Conservation (phyloP, 2,888 invertebrate species). For the Cordylochernes scorpioides region DNA sequence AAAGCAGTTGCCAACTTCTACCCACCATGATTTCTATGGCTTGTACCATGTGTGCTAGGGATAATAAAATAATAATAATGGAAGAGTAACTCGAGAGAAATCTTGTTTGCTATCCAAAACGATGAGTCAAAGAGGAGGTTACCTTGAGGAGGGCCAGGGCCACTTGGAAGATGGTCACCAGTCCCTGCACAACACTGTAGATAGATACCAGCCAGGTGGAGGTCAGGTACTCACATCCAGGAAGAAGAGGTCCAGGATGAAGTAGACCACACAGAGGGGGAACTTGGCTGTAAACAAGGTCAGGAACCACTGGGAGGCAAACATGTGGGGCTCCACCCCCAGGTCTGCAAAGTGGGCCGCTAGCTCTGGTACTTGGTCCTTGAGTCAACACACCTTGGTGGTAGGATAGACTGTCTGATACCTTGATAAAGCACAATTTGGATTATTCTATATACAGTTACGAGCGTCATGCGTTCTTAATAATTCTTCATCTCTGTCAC, state of each 20-base stretch:
- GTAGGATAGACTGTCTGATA: too few species aligned
- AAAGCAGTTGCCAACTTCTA: too few species aligned
- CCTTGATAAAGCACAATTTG: too few species aligned
- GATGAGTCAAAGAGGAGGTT: conserved; percentile 17
- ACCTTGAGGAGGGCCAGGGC: conserved; percentile 72
- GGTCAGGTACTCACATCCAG: conserved; percentile 22
- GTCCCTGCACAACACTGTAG: conserved; percentile 41
- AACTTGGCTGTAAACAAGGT: conserved; percentile 96
- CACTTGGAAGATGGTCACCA: conserved; percentile 83
- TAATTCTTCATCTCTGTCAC: too few species aligned
- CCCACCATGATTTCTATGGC: too few species aligned
- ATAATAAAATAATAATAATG: too few species aligned
- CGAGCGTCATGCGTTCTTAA: too few species aligned
- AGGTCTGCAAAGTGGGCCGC: conserved; percentile 30
- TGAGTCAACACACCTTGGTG: too few species aligned
- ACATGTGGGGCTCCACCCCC: conserved; percentile 91
- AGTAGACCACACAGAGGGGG: conserved; percentile 52
- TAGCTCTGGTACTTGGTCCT: conserved; percentile 27
- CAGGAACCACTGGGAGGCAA: conserved; percentile 97
- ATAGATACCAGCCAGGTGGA: not conserved
- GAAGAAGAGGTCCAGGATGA: conserved; percentile 83
- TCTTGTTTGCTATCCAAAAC: conserved; percentile 2
- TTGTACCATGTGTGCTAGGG: too few species aligned
- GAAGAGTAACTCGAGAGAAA: too few species aligned
- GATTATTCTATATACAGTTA: too few species aligned